Evolutionary conservation across 2,113 vertebrate genomes (phyloP).

Genomic region (Bothrops jararaca): DNA sequence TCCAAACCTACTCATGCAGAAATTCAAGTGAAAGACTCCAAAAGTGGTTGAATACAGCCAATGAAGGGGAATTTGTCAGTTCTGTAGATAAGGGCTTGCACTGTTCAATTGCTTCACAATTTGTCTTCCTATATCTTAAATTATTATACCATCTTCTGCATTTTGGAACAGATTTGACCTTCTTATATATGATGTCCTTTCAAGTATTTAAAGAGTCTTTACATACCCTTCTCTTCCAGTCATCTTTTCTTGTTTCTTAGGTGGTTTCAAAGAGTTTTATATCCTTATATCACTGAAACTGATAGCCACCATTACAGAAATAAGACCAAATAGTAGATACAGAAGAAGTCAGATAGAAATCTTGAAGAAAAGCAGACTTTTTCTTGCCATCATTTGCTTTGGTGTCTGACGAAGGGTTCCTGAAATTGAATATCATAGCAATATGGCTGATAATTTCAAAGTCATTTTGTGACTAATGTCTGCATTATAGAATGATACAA

Average conservation of each 20-base stretch:
- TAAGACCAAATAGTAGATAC: background rate
- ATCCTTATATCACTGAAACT: background rate
- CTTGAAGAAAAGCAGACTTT: background rate
- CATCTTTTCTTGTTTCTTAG: background rate
- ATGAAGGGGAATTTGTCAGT: too few species aligned
- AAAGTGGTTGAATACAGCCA: background rate
- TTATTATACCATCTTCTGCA: background rate
- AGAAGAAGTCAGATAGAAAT: background rate
- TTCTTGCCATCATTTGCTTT: background rate
- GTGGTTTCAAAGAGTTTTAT: background rate
- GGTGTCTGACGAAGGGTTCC: background rate
- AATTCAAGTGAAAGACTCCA: background rate
- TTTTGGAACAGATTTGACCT: background rate
- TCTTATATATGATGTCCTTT: background rate
- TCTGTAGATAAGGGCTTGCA: too few species aligned
- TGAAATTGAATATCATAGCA: background rate
- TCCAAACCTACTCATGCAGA: background rate
- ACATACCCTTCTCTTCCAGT: background rate
- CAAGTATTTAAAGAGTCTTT: background rate
- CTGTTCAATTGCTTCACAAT: too few species aligned
- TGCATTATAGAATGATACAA: background rate
- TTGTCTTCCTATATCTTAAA: background rate
- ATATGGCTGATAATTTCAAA: background rate
- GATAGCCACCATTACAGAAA: background rate
- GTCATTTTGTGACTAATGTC: background rate